Evolutionary conservation across 2,888 invertebrate species (phyloP), one percentile per base, ranked within the genome.

Genomic region (Saturnia japonica): DNA sequence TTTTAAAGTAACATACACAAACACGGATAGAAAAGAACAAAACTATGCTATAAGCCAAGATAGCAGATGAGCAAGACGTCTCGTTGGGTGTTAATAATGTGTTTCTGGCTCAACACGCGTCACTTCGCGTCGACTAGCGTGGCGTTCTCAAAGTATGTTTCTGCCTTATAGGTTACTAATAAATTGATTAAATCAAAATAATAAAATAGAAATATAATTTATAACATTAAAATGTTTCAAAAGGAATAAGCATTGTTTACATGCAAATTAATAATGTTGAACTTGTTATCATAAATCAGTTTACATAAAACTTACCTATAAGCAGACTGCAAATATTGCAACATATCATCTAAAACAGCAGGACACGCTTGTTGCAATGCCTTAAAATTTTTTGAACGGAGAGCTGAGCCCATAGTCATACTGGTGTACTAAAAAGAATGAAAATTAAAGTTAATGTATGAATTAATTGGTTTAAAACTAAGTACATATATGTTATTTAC

Each of bases 381-480:
- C 28, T 79, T 75, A 11, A 91, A 85, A 75, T 94, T 93, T 75
- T 85, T 90, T 28, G 83, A 75, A 6, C 94, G 85, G 1, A 92
- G 82, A 0, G 80, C 79, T 40, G 91, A 85, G 2, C 93, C 91
- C 94, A 94, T 94, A 69, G 93, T 93, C 94, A 94, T 94, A 77
- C 91, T 93, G 75, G 89, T 91, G 74, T 89, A 94, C 94, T 94
- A 81, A 62, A 42, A 62, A 62, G 16, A 16, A 47, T 34, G 47
- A 45, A 64, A 34, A 60, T 4, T 25, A 60, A 54, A 54, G 11
- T 22, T 0, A 12, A 60, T 60, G 57, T 25, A 60, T 60, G 28
- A 1, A 14, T 28, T 22, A 54, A n/a, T 51, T n/a, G n/a, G 14
- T 9, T 51, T 19, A 25, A 60, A 12, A 14, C 1, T 9, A 54